These are phyloP conservation scores for Clistopyga incitator DNA, from an alignment of 2,888 invertebrate species.

Conservation along the genomic window DNA sequence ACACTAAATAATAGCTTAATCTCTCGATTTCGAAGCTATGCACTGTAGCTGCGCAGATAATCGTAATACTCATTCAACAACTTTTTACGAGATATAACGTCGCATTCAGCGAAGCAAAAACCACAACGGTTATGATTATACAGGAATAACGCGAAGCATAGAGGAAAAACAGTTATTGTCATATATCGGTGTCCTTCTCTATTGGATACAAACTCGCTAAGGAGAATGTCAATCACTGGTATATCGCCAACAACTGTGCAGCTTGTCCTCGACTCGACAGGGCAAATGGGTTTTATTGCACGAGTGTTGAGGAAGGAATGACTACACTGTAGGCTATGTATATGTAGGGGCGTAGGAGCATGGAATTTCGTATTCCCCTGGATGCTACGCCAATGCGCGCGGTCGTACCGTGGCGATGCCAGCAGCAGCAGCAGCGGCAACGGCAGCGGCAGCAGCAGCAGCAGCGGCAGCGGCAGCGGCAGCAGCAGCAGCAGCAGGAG, in stretches of 20 bases:
- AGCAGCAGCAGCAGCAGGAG: constrained; percentile 50
- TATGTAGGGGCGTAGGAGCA: constrained; percentile 27
- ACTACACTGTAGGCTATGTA: constrained; percentile 12
- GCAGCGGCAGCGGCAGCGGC: constrained; percentile 36
- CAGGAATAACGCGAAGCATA: not conserved
- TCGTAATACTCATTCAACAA: constrained; percentile 2
- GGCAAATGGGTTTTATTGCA: constrained; percentile 15
- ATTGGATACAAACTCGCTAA: not conserved
- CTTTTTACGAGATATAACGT: not conserved
- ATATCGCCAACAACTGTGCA: constrained; percentile 1
- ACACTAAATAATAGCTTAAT: not conserved
- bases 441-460: constrained; percentile 47
- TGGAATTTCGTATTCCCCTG: constrained; percentile 38
- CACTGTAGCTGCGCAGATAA: not conserved
- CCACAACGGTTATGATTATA: not conserved
- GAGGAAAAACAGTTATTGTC: not conserved
- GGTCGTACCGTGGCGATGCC: constrained; percentile 35
- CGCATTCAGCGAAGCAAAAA: constrained; percentile 3
- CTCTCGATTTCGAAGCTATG: not conserved
- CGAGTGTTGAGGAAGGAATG: constrained; percentile 20
- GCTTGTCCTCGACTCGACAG: not conserved
- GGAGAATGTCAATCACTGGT: constrained; percentile 5
- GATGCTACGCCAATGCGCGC: constrained; percentile 64
- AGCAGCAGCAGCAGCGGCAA: constrained; percentile 41
- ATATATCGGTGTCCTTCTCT: not conserved